These are phyloP conservation scores for Mythimna impura DNA, from an alignment of 2,888 invertebrate genomes.

Conservation along the genomic window DNA sequence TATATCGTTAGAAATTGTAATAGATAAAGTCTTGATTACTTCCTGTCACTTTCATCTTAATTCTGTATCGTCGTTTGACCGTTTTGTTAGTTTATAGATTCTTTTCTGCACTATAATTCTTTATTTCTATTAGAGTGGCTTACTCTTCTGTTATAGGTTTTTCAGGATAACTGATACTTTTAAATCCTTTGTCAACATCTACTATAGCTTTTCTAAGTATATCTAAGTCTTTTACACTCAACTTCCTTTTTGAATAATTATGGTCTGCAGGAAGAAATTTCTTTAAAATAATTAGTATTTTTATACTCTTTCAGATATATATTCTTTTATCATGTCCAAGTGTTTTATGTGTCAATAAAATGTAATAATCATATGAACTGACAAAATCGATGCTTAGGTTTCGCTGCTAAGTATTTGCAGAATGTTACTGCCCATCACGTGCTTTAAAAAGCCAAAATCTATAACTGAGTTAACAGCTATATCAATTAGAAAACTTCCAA, in stretches of 20 bases:
- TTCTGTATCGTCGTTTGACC: not conserved
- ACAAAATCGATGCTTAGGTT: not conserved
- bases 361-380: too few relatives aligned
- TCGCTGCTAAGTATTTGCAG: not conserved
- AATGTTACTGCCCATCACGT: not conserved
- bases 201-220: too few relatives aligned
- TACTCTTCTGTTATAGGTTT: not conserved
- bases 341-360: too few relatives aligned
- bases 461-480: not conserved
- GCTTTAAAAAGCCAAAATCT: not conserved
- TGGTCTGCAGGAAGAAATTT: too few relatives aligned
- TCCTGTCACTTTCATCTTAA: slow-evolving; percentile 14
- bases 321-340: too few relatives aligned
- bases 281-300: too few relatives aligned
- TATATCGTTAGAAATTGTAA: slow-evolving; percentile 18
- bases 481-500: slow-evolving; percentile 12
- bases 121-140: not conserved
- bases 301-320: too few relatives aligned
- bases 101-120: not conserved
- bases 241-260: too few relatives aligned
- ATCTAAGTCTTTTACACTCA: too few relatives aligned
- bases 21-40: slow-evolving; percentile 1
- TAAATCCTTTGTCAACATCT: not conserved
- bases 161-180: not conserved
- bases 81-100: not conserved